Evolutionary conservation across 2,113 vertebrate species (phyloP), one percentile per base, ranked within the genome.

Genomic region (Cnemophilus loriae): DNA sequence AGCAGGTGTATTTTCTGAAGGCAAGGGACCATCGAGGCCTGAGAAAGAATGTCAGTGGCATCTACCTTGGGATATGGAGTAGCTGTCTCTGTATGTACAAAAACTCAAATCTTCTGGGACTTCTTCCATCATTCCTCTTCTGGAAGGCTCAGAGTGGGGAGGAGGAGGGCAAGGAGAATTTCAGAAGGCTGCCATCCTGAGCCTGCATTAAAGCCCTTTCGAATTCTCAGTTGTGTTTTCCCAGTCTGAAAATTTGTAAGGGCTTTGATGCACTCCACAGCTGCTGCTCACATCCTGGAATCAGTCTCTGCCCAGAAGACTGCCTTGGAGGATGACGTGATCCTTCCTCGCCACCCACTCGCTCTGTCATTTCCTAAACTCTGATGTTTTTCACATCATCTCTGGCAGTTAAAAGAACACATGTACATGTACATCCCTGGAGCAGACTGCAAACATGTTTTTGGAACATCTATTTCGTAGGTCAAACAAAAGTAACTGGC

Each of bases 241-340:
- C 60, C 39, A 33, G 50, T 6, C 21, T 20, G 65, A 73, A 84
- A 13, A 47, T 50, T 8, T 50, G 27, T 28, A 8, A 89, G 73
- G 80, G 16, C 57, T 78, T 27, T 53, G 57, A n/a, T 49, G 50
- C 30, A 50, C 42, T 19, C 73, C 79, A 30, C 61, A 82, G 88
- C 88, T 94, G 90, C 65, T 93, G 5, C 27, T 95, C 91, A 79
- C 57, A 67, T 73, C 53, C 94, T 94, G 79, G 85, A 69, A 74
- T 27, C 32, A 67, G 46, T 68, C 57, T n/a, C 69, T 87, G 81
- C 24, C 57, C 87, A 70, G 56, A 79, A 60, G 44, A 37, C 33
- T 84, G 78, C 64, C 68, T 61, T 73, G 73, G 63, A 84, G n/a
- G 47, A 53, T 76, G 73, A 52, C 2, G 18, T 21, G 83, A 84